Percentiles rank a stretch among this genome's conserved stretches.
phyloP scores from a whole-genome alignment of 2,888 invertebrate genomes.

The Ichneumon xanthorius region DNA sequence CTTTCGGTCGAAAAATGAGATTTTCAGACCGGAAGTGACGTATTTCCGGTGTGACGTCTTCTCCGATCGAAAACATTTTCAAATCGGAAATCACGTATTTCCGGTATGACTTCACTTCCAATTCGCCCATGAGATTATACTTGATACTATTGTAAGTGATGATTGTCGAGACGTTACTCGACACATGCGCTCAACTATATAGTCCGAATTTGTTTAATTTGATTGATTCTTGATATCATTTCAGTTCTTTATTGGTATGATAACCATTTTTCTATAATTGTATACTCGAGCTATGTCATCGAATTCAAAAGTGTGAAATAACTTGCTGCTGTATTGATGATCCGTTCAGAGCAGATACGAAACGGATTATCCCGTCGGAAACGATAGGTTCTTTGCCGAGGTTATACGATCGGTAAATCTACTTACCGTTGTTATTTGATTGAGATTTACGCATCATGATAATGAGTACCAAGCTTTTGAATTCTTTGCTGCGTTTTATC shows the following conservation, averaged over 20 bases:
- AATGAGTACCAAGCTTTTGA: conserved; percentile 52
- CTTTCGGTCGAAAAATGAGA: too few species aligned
- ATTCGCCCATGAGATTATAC: not conserved
- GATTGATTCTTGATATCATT: not conserved
- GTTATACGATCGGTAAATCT: not conserved
- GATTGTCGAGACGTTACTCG: not conserved
- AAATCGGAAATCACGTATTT: too few species aligned
- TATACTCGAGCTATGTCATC: conserved; percentile 12
- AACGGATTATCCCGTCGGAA: not conserved
- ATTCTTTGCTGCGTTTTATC: conserved; percentile 55
- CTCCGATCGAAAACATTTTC: too few species aligned
- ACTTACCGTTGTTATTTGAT: conserved; percentile 62
- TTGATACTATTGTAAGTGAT: not conserved
- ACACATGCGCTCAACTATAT: not conserved
- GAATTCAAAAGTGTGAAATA: conserved; percentile 53
- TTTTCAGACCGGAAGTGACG: too few species aligned
- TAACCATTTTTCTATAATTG: not conserved
- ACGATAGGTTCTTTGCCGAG: not conserved
- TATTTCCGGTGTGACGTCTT: too few species aligned
- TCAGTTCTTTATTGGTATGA: not conserved
- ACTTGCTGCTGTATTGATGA: conserved; percentile 45
- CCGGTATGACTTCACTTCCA: too few species aligned
- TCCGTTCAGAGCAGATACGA: conserved; percentile 17
- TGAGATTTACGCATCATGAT: conserved; percentile 63
- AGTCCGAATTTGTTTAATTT: too few species aligned